Evolutionary conservation across 30 jellyfish, hydroid and myxozoan species (phyloP).

Genomic region (Chironex yamaguchii): DNA sequence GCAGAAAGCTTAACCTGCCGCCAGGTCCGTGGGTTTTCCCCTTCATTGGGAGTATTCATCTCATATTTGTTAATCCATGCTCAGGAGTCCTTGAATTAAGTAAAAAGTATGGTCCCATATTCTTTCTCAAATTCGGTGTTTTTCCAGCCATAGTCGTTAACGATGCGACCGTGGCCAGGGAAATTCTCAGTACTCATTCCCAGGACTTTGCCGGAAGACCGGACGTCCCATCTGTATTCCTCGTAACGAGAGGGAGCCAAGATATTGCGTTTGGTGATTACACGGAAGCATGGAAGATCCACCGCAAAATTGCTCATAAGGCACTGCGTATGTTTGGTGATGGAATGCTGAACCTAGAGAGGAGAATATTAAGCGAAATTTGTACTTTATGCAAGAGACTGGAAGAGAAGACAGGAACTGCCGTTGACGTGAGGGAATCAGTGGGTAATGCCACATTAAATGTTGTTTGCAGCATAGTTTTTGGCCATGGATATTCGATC

Average conservation of each 20-base stretch:
- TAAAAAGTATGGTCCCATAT: constrained; percentile 21
- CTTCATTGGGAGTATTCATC: constrained; percentile 22
- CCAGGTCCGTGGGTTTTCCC: constrained; percentile 17
- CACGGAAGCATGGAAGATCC: constrained; percentile 24
- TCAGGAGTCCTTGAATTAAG: constrained; percentile 5
- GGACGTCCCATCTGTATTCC: constrained; percentile 10
- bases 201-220: constrained; percentile 58
- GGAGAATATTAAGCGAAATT: constrained; percentile 4
- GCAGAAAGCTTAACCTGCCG: too few relatives aligned
- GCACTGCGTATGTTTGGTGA: constrained; percentile 34
- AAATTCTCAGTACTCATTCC: constrained; percentile 38
- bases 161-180: constrained; percentile 31
- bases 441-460: constrained; percentile 18
- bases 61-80: constrained; percentile 1
- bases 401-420: background rate
- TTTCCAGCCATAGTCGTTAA: constrained; percentile 35
- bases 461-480: constrained; percentile 28
- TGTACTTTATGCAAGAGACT: constrained; percentile 20
- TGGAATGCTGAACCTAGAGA: constrained; percentile 4
- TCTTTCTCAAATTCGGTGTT: constrained; percentile 49
- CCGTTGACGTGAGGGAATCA: constrained; percentile 12
- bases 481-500: constrained; percentile 30
- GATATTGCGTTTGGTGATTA: constrained; percentile 28
- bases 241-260: constrained; percentile 7
- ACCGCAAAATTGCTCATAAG: constrained; percentile 46